Percentiles rank a stretch among this genome's conserved stretches.
phyloP scores from a whole-genome alignment of 2,113 vertebrate genomes.

The Acanthisitta chloris region DNA sequence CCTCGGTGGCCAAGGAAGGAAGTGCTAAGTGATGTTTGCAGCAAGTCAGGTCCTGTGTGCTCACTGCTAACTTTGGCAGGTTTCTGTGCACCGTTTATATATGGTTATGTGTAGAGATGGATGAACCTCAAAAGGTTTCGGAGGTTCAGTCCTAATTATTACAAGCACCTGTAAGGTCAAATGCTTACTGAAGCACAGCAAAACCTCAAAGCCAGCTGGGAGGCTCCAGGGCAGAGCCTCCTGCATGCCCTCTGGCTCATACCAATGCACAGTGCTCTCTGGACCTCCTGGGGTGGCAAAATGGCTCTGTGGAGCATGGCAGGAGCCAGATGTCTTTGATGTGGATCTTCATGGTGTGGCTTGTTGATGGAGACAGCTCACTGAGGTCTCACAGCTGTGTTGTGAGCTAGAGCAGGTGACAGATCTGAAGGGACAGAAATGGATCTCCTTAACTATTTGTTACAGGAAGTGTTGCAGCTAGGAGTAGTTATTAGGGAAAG shows the following conservation, averaged over 20 bases:
- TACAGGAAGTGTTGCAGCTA: neutral
- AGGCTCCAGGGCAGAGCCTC: neutral
- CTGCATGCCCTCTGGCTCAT: accelerated
- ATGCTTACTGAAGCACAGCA: neutral
- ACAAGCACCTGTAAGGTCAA: neutral
- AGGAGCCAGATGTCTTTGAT: neutral
- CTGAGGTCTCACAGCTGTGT: neutral
- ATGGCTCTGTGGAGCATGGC: neutral
- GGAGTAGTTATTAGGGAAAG: neutral
- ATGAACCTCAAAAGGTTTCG: conserved; percentile 35
- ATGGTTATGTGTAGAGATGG: neutral
- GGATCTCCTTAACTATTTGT: neutral
- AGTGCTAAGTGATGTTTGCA: conserved; percentile 60
- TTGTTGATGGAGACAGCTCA: neutral
- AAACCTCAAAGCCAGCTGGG: neutral
- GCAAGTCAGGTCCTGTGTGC: conserved; percentile 37
- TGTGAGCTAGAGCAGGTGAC: neutral
- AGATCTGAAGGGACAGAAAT: neutral
- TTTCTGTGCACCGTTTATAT: conserved; percentile 39
- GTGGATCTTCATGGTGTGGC: neutral
- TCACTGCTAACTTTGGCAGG: neutral
- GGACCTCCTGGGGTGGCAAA: neutral
- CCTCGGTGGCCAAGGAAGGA: conserved; percentile 40
- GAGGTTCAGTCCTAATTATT: neutral
- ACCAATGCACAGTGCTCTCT: accelerated